A percentile compares a stretch with the other conserved stretches of the same genome.
phyloP scores from a whole-genome alignment of 2,113 vertebrate genomes.

The Barbus barbus region DNA sequence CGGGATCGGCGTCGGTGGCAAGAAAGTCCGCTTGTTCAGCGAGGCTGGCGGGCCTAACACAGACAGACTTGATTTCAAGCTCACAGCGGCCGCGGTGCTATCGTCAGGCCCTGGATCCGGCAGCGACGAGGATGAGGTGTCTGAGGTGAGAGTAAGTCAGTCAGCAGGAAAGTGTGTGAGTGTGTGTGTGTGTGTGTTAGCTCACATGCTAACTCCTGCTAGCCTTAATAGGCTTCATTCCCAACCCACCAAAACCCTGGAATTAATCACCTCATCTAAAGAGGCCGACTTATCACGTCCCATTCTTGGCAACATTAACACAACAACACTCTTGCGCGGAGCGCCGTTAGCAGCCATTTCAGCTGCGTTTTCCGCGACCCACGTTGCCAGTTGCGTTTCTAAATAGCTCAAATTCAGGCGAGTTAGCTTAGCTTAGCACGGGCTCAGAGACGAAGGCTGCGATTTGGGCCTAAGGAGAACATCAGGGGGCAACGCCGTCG shows the following conservation, averaged over 20 bases:
- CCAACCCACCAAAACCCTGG: constrained; percentile 45
- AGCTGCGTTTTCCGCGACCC: constrained; percentile 30
- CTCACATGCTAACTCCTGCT: constrained; percentile 51
- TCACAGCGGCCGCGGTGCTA: constrained; percentile 90
- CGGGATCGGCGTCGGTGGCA: constrained; percentile 80
- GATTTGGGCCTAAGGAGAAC: constrained; percentile 72
- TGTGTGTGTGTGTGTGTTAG: constrained; percentile 34
- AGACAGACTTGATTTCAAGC: constrained; percentile 88
- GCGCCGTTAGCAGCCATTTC: neutral
- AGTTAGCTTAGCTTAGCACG: constrained; percentile 44
- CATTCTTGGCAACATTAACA: neutral
- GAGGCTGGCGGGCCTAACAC: constrained; percentile 83
- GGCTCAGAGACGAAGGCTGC: constrained; percentile 66
- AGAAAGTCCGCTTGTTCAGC: constrained; percentile 83
- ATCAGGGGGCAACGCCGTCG: constrained; percentile 74
- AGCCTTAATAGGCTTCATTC: constrained; percentile 45
- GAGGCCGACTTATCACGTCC: neutral
- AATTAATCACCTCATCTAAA: constrained; percentile 10
- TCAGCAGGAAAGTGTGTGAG: constrained; percentile 35
- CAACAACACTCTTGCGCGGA: neutral
- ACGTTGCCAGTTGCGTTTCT: constrained; percentile 54
- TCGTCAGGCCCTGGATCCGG: constrained; percentile 89
- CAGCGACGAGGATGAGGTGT: constrained; percentile 97
- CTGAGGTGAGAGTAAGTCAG: constrained; percentile 81
- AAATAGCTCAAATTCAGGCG: constrained; percentile 43